Conservation (phyloP, 1,140 invertebrate genomes). For the Brachionus rotundiformis region DNA sequence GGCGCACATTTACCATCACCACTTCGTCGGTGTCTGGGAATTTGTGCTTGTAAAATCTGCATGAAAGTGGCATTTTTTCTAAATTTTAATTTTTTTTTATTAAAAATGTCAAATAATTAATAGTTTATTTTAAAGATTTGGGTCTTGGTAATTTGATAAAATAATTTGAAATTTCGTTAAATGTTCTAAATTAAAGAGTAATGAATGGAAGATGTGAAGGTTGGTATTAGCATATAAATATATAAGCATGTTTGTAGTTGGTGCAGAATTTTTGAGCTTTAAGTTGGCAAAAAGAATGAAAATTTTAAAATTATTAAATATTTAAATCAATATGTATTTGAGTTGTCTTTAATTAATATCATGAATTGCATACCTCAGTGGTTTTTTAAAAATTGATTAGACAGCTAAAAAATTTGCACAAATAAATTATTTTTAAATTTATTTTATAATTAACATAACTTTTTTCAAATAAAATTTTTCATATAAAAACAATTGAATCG, state of each 20-base stretch:
- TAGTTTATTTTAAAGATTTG: background rate
- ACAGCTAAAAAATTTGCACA: no score
- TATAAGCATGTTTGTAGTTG: background rate
- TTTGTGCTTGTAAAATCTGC: conserved; percentile 94
- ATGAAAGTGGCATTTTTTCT: conserved; percentile 81
- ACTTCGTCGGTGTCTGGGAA: conserved; percentile 99
- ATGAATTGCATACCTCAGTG: background rate
- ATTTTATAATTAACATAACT: conserved; percentile 16
- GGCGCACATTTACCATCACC: conserved; percentile 97
- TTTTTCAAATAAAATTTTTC: background rate
- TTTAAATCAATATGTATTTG: background rate
- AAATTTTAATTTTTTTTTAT: background rate
- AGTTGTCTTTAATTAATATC: no score
- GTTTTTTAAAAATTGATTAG: background rate
- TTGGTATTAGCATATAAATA: background rate
- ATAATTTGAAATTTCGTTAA: background rate
- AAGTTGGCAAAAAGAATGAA: background rate
- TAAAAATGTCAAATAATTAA: background rate
- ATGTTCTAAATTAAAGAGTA: background rate
- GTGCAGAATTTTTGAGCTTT: background rate
- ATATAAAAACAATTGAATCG: background rate
- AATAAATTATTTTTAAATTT: no score
- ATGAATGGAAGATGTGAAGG: conserved; percentile 2
- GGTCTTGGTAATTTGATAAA: background rate
- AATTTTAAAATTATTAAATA: background rate